Percentiles rank a stretch among this genome's conserved stretches.
Conservation (phyloP, 1,140 invertebrate species). For the Dinoponera quadriceps region DNA sequence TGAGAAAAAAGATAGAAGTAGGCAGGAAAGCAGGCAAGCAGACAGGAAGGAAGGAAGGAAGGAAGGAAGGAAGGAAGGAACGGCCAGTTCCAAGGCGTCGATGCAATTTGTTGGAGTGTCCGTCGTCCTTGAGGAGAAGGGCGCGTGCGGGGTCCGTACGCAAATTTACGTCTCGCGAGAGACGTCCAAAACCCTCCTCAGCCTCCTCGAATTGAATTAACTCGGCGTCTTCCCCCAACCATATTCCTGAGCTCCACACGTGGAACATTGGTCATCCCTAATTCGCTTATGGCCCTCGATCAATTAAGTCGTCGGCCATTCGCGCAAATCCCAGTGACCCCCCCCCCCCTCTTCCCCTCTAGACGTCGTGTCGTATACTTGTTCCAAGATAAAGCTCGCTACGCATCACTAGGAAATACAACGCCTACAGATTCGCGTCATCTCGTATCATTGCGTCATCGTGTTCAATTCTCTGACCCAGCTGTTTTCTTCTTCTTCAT, state of each 20-base stretch:
- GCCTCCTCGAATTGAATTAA: slow-evolving; percentile 75
- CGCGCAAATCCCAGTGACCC: slow-evolving; percentile 72
- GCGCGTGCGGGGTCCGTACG: slow-evolving; percentile 61
- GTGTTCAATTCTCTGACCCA: no score
- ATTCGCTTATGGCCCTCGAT: slow-evolving; percentile 77
- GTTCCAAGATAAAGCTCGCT: slow-evolving; percentile 48
- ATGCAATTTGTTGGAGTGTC: slow-evolving; percentile 78
- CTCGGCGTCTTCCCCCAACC: slow-evolving; percentile 69
- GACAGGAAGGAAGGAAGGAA: slow-evolving; percentile 5
- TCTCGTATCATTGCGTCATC: background rate
- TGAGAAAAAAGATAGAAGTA: slow-evolving; percentile 17
- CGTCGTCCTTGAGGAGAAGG: slow-evolving; percentile 50
- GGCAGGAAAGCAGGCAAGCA: background rate
- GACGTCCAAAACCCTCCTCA: slow-evolving; percentile 70
- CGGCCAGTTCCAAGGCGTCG: slow-evolving; percentile 68
- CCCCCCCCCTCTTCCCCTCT: slow-evolving; percentile 19
- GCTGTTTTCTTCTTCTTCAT: no score
- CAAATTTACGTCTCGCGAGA: slow-evolving; percentile 77
- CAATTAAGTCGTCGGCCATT: slow-evolving; percentile 76
- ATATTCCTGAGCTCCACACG: slow-evolving; percentile 72
- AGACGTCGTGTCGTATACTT: slow-evolving; percentile 46
- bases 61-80: slow-evolving; percentile 46
- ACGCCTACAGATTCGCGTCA: background rate
- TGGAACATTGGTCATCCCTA: slow-evolving; percentile 77
- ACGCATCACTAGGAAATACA: slow-evolving; percentile 9